phyloP scores from a whole-genome alignment of 2,113 vertebrate genomes.

The Etheostoma cragini region DNA sequence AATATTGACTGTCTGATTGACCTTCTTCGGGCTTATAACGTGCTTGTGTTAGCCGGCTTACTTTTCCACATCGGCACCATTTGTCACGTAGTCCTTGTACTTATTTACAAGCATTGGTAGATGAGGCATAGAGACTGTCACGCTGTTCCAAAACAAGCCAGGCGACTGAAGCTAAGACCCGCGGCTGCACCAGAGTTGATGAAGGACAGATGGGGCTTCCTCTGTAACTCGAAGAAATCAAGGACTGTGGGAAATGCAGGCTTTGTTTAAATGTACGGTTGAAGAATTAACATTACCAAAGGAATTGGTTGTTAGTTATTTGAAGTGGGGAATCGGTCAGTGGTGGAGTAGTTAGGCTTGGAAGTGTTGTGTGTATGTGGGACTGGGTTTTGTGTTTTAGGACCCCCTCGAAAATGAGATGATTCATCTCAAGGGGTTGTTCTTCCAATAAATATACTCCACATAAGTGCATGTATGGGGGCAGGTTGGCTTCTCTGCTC shows the following conservation, averaged over 20 bases:
- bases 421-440: too few relatives aligned
- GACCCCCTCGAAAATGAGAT: too few relatives aligned
- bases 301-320: neutral
- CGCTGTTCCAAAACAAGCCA: conserved; percentile 46
- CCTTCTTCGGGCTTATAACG: conserved; percentile 7
- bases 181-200: neutral
- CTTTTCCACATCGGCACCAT: conserved; percentile 29
- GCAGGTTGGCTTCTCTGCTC: neutral
- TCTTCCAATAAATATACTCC: too few relatives aligned
- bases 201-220: conserved; percentile 25
- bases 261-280: neutral
- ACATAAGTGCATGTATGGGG: neutral
- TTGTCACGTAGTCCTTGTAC: conserved; percentile 41
- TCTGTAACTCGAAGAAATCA: conserved; percentile 1
- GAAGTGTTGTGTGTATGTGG: too few relatives aligned
- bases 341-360: too few relatives aligned
- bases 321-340: neutral
- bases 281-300: neutral
- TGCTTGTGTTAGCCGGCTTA: conserved; percentile 11
- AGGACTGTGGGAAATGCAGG: neutral
- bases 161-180: neutral
- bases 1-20: neutral
- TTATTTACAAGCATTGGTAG: conserved; percentile 50
- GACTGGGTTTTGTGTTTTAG: too few relatives aligned
- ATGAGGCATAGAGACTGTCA: conserved; percentile 23